Conservation (phyloP, 2,113 vertebrate genomes). For the Ahaetulla prasina region DNA sequence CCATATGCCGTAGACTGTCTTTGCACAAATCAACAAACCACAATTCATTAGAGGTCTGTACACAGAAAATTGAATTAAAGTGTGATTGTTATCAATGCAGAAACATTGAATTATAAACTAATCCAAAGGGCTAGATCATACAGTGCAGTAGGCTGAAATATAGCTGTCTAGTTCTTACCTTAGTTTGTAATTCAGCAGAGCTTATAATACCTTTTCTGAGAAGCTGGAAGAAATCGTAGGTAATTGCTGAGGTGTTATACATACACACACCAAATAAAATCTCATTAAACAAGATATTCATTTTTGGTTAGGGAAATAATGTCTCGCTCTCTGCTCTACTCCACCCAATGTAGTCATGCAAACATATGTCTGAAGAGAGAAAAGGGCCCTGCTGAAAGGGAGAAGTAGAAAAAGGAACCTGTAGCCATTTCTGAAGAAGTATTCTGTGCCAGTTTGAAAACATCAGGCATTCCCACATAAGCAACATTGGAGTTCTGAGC, state of each 20-base stretch:
- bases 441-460: neutral
- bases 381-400: neutral
- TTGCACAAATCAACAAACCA: neutral
- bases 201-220: neutral
- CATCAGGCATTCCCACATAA: neutral
- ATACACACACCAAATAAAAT: neutral
- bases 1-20: neutral
- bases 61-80: neutral
- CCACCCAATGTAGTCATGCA: neutral
- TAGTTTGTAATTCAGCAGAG: neutral
- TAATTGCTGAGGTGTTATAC: neutral
- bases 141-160: neutral
- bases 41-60: neutral
- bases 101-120: neutral
- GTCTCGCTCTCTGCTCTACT: neutral
- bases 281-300: neutral
- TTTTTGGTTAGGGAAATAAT: neutral
- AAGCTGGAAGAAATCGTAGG: neutral
- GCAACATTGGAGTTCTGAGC: neutral
- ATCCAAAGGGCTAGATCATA: neutral
- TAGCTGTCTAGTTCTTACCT: neutral
- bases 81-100: neutral
- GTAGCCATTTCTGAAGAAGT: neutral
- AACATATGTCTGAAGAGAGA: neutral
- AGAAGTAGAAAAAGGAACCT: neutral